phyloP scores from a whole-genome alignment of 1,140 invertebrate species.

The Mactra quadrangularis region DNA sequence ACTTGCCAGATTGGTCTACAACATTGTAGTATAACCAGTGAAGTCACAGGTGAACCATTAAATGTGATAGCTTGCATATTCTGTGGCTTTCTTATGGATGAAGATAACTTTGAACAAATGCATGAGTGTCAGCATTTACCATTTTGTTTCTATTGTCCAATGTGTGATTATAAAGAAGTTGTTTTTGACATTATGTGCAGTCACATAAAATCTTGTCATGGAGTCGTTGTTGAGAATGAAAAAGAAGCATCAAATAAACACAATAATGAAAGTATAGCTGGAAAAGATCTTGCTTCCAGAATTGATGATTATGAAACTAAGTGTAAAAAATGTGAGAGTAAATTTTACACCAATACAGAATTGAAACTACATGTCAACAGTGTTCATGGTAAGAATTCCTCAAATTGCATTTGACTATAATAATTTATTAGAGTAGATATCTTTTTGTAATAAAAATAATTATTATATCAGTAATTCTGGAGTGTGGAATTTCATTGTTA shows the following conservation, averaged over 20 bases:
- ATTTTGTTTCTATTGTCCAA: conserved; percentile 20
- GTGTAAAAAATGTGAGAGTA: neutral
- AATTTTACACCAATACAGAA: conserved; percentile 3
- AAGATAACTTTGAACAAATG: neutral
- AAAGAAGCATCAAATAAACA: neutral
- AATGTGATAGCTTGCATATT: conserved; percentile 25
- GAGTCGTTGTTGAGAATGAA: neutral
- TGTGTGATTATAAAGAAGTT: neutral
- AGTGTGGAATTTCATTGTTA: no score
- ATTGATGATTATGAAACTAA: neutral
- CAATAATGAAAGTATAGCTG: neutral
- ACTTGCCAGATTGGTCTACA: neutral
- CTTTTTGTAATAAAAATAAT: no score
- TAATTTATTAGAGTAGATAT: no score
- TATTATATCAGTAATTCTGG: no score
- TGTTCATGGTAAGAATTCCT: conserved; percentile 15
- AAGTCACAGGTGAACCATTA: neutral
- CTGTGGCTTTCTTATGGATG: conserved; percentile 9
- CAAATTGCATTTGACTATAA: no score
- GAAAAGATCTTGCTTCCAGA: neutral
- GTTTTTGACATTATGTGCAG: neutral
- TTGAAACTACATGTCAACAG: conserved; percentile 14
- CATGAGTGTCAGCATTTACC: neutral
- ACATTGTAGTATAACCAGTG: neutral
- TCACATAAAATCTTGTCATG: conserved; percentile 4